Conservation (phyloP, 2,113 vertebrate genomes). For the Tor tambroides region DNA sequence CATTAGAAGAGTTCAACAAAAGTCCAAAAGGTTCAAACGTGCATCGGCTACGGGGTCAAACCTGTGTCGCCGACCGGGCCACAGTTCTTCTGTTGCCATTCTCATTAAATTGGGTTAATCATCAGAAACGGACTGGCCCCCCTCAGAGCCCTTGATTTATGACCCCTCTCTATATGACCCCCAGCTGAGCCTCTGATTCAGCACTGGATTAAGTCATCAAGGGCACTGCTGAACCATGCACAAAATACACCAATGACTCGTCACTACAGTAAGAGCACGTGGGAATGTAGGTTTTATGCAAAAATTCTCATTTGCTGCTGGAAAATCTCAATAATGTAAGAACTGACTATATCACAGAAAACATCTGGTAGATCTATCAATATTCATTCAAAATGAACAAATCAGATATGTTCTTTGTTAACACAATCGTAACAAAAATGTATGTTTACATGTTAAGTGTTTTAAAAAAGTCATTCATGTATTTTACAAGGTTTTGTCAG, state of each 20-base stretch:
- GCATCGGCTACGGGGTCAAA: slow-evolving; percentile 47
- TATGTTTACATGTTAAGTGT: not conserved
- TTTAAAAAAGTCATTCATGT: not conserved
- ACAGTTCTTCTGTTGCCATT: slow-evolving; percentile 44
- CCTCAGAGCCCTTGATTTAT: slow-evolving; percentile 72
- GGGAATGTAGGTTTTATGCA: no score
- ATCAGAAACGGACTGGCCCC: slow-evolving; percentile 66
- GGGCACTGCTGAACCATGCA: slow-evolving; percentile 31
- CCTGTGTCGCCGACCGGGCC: slow-evolving; percentile 35
- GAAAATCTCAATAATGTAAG: not conserved
- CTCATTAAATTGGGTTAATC: slow-evolving; percentile 71
- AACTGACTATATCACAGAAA: not conserved
- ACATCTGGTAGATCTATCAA: not conserved
- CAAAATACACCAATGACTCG: not conserved
- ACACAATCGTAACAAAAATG: not conserved
- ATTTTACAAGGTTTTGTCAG: not conserved
- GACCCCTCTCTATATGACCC: slow-evolving; percentile 71
- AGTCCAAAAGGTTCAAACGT: slow-evolving; percentile 42
- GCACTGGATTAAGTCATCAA: slow-evolving; percentile 22
- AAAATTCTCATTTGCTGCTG: not conserved
- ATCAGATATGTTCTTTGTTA: not conserved
- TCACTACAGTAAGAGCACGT: not conserved
- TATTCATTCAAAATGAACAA: not conserved
- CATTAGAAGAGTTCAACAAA: slow-evolving; percentile 38
- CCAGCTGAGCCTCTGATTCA: slow-evolving; percentile 66